phyloP scores from a whole-genome alignment of 2,113 vertebrate species.

The Syrrhaptes paradoxus region DNA sequence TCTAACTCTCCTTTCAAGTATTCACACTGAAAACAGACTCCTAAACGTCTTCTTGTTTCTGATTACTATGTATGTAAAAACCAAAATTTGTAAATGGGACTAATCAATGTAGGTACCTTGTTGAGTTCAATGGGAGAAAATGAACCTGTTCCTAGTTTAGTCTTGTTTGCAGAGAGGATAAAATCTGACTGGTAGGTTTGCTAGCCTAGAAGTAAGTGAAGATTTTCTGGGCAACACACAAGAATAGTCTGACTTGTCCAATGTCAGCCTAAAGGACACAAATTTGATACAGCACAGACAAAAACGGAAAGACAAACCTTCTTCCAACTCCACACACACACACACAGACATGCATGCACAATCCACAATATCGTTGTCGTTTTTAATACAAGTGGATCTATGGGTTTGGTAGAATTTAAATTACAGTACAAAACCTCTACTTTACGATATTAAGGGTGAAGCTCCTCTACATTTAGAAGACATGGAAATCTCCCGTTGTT shows the following conservation, averaged over 20 bases:
- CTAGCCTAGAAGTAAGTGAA: not conserved
- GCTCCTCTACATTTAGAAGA: not conserved
- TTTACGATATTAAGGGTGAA: not conserved
- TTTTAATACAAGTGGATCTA: not conserved
- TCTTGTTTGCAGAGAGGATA: not conserved
- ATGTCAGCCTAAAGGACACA: not conserved
- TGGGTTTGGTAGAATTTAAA: not conserved
- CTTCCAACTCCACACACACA: not conserved
- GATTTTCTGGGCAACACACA: not conserved
- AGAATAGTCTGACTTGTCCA: not conserved
- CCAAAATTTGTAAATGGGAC: not conserved
- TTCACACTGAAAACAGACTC: not conserved
- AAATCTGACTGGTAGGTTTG: not conserved
- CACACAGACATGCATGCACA: not conserved
- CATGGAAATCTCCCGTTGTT: not conserved
- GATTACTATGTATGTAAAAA: not conserved
- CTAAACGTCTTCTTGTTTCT: not conserved
- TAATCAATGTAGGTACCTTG: not conserved
- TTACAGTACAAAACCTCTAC: not conserved
- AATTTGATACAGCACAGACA: not conserved
- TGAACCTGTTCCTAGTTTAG: not conserved
- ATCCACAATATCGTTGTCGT: not conserved
- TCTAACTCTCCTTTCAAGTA: not conserved
- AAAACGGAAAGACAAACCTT: not conserved
- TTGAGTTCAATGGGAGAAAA: not conserved